These are phyloP conservation scores for Holothuria leucospilota DNA, from an alignment of 53 echinoderm and acorn worm species.

Conservation along the genomic window DNA sequence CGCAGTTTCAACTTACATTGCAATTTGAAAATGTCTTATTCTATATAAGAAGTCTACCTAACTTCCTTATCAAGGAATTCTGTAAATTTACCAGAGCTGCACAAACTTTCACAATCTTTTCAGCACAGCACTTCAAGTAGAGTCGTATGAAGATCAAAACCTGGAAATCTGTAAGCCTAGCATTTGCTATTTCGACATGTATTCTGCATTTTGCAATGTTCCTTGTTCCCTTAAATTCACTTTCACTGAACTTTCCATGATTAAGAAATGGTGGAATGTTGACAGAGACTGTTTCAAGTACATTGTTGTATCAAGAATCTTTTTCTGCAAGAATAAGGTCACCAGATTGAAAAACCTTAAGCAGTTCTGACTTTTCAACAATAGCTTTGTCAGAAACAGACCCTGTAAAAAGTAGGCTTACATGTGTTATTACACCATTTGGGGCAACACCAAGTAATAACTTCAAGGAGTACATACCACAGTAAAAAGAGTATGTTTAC, in stretches of 20 bases:
- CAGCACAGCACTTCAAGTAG: slow-evolving; percentile 22
- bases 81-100: too few species aligned
- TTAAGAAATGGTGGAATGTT: slow-evolving; percentile 55
- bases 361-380: slow-evolving; percentile 15
- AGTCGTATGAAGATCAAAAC: slow-evolving; percentile 34
- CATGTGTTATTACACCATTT: slow-evolving; percentile 28
- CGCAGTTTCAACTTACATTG: too few species aligned
- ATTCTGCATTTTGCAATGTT: slow-evolving; percentile 39
- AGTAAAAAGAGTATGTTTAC: slow-evolving; percentile 13
- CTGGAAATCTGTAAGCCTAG: slow-evolving; percentile 32
- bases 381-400: slow-evolving; percentile 44
- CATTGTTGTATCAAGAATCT: slow-evolving; percentile 45
- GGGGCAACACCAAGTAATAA: slow-evolving; percentile 51
- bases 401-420: slow-evolving; percentile 41
- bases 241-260: too few species aligned
- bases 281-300: slow-evolving; percentile 40
- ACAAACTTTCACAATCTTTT: slow-evolving; percentile 42
- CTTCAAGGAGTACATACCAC: slow-evolving; percentile 28
- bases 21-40: too few species aligned
- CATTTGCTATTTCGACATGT: slow-evolving; percentile 42
- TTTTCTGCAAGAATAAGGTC: slow-evolving; percentile 57
- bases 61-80: too few species aligned
- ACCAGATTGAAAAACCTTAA: slow-evolving; percentile 5
- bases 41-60: too few species aligned
- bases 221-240: slow-evolving; percentile 29